These are phyloP conservation scores for Zoanthus sociatus DNA, from an alignment of 92 coral and sea anemone genomes.

Conservation along the genomic window DNA sequence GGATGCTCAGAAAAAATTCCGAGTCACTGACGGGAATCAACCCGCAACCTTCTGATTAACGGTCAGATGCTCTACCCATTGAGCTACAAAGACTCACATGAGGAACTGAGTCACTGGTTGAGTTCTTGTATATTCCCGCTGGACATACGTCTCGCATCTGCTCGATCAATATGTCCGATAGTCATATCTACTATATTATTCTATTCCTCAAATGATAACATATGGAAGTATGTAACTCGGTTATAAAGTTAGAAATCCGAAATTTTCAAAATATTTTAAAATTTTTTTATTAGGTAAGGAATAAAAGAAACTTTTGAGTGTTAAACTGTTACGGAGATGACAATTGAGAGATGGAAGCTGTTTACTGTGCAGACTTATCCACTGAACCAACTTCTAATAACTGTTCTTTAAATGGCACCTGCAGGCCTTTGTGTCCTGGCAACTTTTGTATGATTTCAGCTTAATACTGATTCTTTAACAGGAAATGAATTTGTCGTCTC, in stretches of 20 bases:
- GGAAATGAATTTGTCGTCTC: constrained; percentile 28
- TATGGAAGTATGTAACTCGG: no score
- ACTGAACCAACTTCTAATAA: constrained; percentile 27
- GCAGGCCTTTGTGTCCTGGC: constrained; percentile 41
- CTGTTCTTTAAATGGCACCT: constrained; percentile 40
- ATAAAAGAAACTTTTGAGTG: constrained; percentile 41
- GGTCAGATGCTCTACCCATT: no score
- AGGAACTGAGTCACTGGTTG: no score
- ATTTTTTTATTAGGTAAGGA: constrained; percentile 5
- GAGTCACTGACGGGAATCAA: no score
- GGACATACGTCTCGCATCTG: no score
- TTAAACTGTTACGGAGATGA: constrained; percentile 7
- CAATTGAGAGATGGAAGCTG: constrained; percentile 36
- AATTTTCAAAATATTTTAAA: constrained; percentile 28
- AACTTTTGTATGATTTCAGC: constrained; percentile 17
- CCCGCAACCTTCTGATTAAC: no score
- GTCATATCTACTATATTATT: no score
- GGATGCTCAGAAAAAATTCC: no score
- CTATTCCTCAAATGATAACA: no score
- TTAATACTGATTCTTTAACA: not conserved
- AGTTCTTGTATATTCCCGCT: no score
- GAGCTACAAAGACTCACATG: no score
- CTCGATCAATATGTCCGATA: no score
- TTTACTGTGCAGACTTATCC: constrained; percentile 24
- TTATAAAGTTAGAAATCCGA: constrained; percentile 32